Base-by-base conservation (phyloP, 2,797 vertebrate genomes). In the Manis javanica region DNA sequence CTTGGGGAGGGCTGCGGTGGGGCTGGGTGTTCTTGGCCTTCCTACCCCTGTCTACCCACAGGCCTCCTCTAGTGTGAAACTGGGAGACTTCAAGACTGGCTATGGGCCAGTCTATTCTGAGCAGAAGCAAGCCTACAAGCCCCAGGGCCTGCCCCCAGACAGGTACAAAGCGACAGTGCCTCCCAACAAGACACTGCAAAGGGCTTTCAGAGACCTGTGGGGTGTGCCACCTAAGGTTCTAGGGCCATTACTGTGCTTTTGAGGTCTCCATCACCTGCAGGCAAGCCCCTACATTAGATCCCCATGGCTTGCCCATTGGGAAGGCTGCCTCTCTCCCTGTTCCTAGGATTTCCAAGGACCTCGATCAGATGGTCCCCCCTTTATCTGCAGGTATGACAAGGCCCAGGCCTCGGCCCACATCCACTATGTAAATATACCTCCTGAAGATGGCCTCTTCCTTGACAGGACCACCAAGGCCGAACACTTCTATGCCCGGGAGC, bases 371-470 rank as follows among this genome's bases (percentile, higher is more conserved):
- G 29, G 42, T n/a, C 21, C 37, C 31, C 24, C 10, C 12, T 59
- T 86, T 53, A 55, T 23, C 37, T 21, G 15, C 59, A 98, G 97
- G 90, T 97, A 98, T 24, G 83, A 98, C 95, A 97, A 97, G 37
- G 75, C 42, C 29, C 84, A 89, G 92, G 96, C 97, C 0, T 46
- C 23, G 0, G 78, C 96, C 59, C 24, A 26, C 23, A 63, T 74
- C 61, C 75, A 96, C 78, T 0, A 0, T 6, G 95, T 91, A 39
- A 95, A 34, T 16, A 53, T 95, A 2, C 3, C 1, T n/a, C 90
- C 94, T 12, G 95, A 90, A 49, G 94, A 96, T 0, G 8, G 94
- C 69, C n/a, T 63, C 49, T 94, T 96, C 83, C 75, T 39, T 0
- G 4, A 12, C 55, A 59, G 57, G 64, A 97, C 97, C 74, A 84